These are phyloP conservation scores for Deroplatys truncata DNA, from an alignment of 2,888 invertebrate genomes.

Conservation along the genomic window DNA sequence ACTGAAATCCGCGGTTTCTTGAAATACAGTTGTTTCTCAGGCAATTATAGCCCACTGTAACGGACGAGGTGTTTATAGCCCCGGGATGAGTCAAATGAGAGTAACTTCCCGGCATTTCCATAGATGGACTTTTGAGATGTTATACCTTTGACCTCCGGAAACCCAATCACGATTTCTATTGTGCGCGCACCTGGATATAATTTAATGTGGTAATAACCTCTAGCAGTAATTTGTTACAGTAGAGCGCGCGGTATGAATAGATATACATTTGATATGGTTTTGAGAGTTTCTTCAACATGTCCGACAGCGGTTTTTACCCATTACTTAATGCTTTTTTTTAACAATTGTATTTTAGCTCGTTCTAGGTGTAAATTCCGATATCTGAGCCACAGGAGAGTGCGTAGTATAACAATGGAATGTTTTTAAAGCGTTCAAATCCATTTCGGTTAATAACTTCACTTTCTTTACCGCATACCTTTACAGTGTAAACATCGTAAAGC, in stretches of 20 bases:
- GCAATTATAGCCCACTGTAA: background rate
- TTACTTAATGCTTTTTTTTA: background rate
- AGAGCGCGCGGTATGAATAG: background rate
- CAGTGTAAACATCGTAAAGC: too few relatives aligned
- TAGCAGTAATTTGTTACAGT: background rate
- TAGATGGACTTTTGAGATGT: background rate
- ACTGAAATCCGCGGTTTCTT: background rate
- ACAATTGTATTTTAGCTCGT: background rate
- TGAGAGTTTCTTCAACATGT: background rate
- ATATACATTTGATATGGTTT: background rate
- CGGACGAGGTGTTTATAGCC: background rate
- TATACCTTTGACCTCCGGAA: background rate
- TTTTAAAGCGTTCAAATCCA: too few relatives aligned
- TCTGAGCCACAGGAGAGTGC: too few relatives aligned
- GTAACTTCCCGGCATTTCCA: background rate
- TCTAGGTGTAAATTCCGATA: background rate
- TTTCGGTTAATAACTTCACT: too few relatives aligned
- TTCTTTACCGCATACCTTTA: too few relatives aligned
- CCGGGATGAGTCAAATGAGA: background rate
- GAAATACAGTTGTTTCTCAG: background rate
- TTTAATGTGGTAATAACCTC: background rate
- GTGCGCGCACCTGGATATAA: background rate
- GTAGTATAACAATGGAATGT: too few relatives aligned
- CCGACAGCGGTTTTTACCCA: background rate
- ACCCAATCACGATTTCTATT: background rate